Evolutionary conservation across 2,888 invertebrate species (phyloP).

Genomic region (Lasioglossum oenotherae): DNA sequence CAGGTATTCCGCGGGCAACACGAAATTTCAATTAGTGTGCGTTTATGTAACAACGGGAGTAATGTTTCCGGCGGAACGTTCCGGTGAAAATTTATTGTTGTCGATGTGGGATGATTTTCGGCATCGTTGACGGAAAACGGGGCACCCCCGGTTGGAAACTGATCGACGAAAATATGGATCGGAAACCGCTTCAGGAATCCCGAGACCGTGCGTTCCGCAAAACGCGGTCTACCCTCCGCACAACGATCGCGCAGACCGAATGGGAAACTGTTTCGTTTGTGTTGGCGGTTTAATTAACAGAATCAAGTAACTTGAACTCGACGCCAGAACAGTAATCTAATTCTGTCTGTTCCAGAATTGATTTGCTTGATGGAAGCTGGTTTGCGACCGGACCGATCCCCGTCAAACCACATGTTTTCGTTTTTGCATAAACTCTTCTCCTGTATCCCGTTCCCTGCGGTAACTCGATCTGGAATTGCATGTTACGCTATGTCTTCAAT

Average conservation of each 20-base stretch:
- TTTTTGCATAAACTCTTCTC: background rate
- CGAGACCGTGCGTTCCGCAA: background rate
- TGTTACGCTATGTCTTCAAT: background rate
- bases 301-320: slow-evolving; percentile 28
- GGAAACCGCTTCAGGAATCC: background rate
- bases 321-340: slow-evolving; percentile 2
- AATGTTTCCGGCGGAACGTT: slow-evolving; percentile 9
- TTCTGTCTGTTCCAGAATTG: slow-evolving; percentile 15
- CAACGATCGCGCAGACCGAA: background rate
- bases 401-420: background rate
- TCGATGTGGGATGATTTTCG: slow-evolving; percentile 6
- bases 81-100: background rate
- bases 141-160: background rate
- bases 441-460: background rate
- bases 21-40: slow-evolving; percentile 14
- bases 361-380: slow-evolving; percentile 7
- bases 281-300: slow-evolving; percentile 28
- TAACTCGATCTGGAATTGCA: background rate
- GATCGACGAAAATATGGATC: background rate
- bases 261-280: slow-evolving; percentile 6
- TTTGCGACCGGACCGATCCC: background rate
- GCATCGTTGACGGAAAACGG: background rate
- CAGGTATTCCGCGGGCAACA: background rate
- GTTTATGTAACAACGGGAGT: slow-evolving; percentile 2
- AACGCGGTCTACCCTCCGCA: background rate